A percentile compares a stretch with the other conserved stretches of the same genome.
Evolutionary conservation across 2,888 invertebrate genomes (phyloP).

Genomic region (Cancer borealis): DNA sequence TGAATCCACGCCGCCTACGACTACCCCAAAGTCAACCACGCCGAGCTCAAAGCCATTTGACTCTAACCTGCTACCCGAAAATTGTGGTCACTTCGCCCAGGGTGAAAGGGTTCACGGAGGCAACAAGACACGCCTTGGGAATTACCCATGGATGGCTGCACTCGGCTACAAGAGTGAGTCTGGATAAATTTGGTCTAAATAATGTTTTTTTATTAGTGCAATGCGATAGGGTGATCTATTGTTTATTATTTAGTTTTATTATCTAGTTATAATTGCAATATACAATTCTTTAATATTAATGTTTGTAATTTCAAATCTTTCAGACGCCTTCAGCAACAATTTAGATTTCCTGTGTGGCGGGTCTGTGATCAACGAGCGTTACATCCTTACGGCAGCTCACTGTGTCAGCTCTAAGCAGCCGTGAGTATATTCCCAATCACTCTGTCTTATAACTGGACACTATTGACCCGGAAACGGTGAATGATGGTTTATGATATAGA

Average conservation of each 20-base stretch:
- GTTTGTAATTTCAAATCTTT: background rate
- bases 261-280: background rate
- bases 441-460: background rate
- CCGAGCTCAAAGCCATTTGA: background rate
- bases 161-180: slow-evolving; percentile 52
- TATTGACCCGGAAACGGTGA: background rate
- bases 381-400: slow-evolving; percentile 57
- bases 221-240: background rate
- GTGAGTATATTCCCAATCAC: background rate
- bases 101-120: slow-evolving; percentile 43
- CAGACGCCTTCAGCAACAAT: background rate
- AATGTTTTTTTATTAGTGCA: background rate
- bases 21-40: no score
- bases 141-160: slow-evolving; percentile 58
- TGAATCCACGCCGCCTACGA: background rate
- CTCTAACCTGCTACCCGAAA: slow-evolving; percentile 48
- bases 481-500: no score
- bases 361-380: slow-evolving; percentile 61
- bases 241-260: background rate
- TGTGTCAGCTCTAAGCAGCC: slow-evolving; percentile 20
- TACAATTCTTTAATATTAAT: background rate
- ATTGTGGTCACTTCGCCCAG: slow-evolving; percentile 24
- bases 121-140: background rate
- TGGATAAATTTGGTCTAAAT: background rate
- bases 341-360: slow-evolving; percentile 47